phyloP scores from a whole-genome alignment of 2,797 vertebrate genomes.

The Scolopax rusticola region DNA sequence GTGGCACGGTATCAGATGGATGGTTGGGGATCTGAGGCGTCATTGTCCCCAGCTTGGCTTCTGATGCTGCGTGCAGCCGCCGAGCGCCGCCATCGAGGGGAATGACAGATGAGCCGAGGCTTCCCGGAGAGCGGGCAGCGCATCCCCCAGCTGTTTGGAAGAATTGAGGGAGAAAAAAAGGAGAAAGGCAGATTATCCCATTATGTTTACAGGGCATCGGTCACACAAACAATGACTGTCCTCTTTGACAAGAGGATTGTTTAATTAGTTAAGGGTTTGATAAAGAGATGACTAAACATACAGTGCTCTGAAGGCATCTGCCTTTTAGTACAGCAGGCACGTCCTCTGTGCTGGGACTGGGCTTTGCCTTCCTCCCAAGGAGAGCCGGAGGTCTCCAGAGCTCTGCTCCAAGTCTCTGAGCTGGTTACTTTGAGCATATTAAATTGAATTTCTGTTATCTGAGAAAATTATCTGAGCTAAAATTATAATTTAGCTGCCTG shows the following conservation, averaged over 20 bases:
- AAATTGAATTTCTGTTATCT: neutral
- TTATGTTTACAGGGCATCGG: conserved; percentile 61
- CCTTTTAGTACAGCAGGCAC: conserved; percentile 18
- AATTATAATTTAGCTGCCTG: neutral
- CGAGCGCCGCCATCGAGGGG: neutral
- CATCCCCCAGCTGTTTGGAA: conserved; percentile 54
- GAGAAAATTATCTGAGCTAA: neutral
- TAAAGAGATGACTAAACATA: conserved; percentile 60
- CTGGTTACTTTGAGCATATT: neutral
- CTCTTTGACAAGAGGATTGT: conserved; percentile 54
- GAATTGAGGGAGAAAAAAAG: neutral
- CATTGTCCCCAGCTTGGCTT: conserved; percentile 63
- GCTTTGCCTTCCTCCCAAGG: neutral
- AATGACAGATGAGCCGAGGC: conserved; percentile 6
- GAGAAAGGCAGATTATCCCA: conserved; percentile 56
- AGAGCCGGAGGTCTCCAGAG: neutral
- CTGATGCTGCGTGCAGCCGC: conserved; percentile 61
- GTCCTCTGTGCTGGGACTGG: neutral
- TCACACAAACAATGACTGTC: conserved; percentile 51
- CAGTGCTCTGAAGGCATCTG: conserved; percentile 64
- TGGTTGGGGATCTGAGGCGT: neutral
- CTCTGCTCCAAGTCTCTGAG: neutral
- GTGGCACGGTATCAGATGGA: neutral
- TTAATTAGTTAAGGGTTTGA: conserved; percentile 69
- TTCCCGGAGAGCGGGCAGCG: neutral